Evolutionary conservation across 2,113 vertebrate genomes (phyloP), one percentile per base, ranked within the genome.

Genomic region (Pongo pygmaeus): DNA sequence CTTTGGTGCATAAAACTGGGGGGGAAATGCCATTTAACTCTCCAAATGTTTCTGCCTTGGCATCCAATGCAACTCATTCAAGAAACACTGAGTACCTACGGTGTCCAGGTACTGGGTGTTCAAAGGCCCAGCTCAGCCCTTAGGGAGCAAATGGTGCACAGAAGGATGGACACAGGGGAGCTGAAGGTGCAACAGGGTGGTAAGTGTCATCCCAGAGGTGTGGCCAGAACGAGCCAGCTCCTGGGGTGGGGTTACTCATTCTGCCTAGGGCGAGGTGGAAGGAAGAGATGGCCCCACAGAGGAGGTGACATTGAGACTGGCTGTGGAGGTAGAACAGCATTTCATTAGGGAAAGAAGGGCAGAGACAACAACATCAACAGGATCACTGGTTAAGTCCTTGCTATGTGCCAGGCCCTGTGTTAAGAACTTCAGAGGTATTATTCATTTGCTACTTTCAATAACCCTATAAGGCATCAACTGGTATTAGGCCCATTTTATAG

Each of bases 331-430:
- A 35, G 81, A 85, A 23, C 92, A 64, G 13, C 91, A 88, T 97
- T 92, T 93, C 89, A 92, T 50, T 46, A 43, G 77, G 50, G 81
- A 78, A 38, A 88, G 48, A 61, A 93, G 64, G 91, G 77, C 88
- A 59, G 50, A 59, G 84, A 40, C 46, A 32, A 16, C 46, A 57
- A 5, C 64, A 27, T 13, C n/a, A 27, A 14, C 14, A 25, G 48
- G 27, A 32, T 95, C 38, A 25, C 52, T 38, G 35, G 23, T 52
- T 91, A 94, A 90, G 78, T 81, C 77, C 64, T 84, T 74, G 43
- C 77, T 92, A 38, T 48, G 77, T 11, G 40, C 46, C 69, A 52
- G 61, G 77, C 87, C 94, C 75, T 48, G 12, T 43, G 40, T 72
- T 52, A 84, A 70, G 75, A 77, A 43, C 69, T 61, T 50, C 1